Base-by-base conservation (phyloP, 2,888 invertebrate species). In the Oconnorella tubifera region DNA sequence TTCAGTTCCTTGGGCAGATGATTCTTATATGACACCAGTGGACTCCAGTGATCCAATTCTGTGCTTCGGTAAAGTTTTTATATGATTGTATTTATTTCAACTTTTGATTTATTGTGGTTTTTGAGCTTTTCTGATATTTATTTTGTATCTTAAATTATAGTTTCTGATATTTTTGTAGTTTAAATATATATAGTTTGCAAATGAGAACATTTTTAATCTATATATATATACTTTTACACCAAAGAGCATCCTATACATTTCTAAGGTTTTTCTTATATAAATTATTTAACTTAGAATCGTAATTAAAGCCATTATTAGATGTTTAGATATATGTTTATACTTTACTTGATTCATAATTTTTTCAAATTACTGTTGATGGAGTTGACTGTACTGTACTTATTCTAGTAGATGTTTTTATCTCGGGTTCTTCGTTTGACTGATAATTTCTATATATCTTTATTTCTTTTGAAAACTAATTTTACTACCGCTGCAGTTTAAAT, bases 31-130 rank as follows among this genome's bases (percentile, higher is more conserved):
- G 65, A 65, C 61, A 49, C 72, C 72, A 19, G 64, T 64, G 6
- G 10, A 70, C 3, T 64, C 60, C 23, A 70, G 72, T 60, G 72
- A 72, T 62, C 53, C 59, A 6, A 59, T 72, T n/a, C 66, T 72
- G 10, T 69, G 66, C 49, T 68, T 70, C 64, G 72, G 70, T 71
- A 32, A 56, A 62, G 31, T 50, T 63, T 31, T 48, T 57, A n/a
- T 31, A 31, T 40, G 6, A 40, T 40, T 40, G 6, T 40, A 40
- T 14, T 40, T 14, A 40, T 40, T 40, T 40, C 19, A 14, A 19
- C 40, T 14, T 14, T 40, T 6, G 19, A 14, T 40, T 40, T 40
- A 40, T 40, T 19, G 19, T 40, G 6, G 40, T 40, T 14, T 40
- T 14, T 40, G 6, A 40, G 19, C 19, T 40, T 14, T 40, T 40